Evolutionary conservation across 2,888 invertebrate species (phyloP).

Genomic region (Epinotia demarniana): DNA sequence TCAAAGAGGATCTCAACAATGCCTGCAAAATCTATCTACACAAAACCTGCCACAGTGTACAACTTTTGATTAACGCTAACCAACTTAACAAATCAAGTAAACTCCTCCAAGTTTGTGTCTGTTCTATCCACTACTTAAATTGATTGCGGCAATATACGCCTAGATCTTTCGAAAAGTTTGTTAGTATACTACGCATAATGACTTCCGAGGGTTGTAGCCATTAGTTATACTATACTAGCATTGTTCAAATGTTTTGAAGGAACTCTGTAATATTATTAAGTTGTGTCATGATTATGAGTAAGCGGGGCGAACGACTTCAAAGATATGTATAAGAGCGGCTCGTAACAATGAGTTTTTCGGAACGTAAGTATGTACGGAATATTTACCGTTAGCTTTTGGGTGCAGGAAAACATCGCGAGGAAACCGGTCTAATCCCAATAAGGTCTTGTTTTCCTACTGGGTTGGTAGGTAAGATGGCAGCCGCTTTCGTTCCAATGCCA

Average conservation of each 20-base stretch:
- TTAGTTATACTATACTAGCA: not conserved
- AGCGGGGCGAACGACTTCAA: too few species aligned
- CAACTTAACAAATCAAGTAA: not conserved
- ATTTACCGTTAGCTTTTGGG: too few species aligned
- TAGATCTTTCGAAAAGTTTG: not conserved
- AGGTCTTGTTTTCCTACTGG: too few species aligned
- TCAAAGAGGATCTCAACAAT: too few species aligned
- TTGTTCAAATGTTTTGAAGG: constrained; percentile 8
- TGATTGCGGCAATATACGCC: not conserved
- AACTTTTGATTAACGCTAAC: not conserved
- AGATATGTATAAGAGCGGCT: too few species aligned
- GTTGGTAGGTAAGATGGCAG: too few species aligned
- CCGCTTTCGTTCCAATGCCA: too few species aligned
- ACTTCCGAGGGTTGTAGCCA: constrained; percentile 7
- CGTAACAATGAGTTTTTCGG: too few species aligned
- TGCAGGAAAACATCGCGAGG: too few species aligned
- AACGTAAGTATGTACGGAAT: too few species aligned
- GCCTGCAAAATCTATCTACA: not conserved
- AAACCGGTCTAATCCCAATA: too few species aligned
- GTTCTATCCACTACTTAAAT: not conserved
- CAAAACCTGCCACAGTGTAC: not conserved
- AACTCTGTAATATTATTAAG: not conserved
- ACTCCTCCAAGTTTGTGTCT: not conserved
- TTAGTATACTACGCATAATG: constrained; percentile 8
- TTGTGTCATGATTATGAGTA: too few species aligned